Base-by-base conservation (phyloP, 2,797 vertebrate species). In the Dendrocincla fuliginosa region DNA sequence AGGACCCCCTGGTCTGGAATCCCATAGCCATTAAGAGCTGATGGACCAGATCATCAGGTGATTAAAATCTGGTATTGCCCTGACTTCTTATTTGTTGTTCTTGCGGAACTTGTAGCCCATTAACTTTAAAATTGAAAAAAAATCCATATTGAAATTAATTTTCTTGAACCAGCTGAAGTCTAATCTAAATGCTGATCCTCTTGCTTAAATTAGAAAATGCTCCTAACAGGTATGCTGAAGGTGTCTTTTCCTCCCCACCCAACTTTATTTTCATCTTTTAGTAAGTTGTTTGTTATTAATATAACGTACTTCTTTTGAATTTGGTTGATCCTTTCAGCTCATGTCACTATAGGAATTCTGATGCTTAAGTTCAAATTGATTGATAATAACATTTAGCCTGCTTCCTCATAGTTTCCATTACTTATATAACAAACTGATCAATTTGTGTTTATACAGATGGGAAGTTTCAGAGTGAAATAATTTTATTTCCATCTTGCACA, bases 71-170 rank as follows among this genome's bases (percentile, higher is more conserved):
- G 39, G 5, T 10, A 1, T 73, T 87, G 64, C 11, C 47, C 37
- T 71, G 46, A 50, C 18, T 83, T 87, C 68, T 85, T 23, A 16
- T 57, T 78, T 71, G 6, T 84, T 37, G 13, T 27, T 84, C 44
- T 85, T 78, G 37, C 30, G 88, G 42, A 88, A 69, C 39, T 65
- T 50, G 16, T 74, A 81, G 37, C 28, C 37, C 18, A 35, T 90
- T 74, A 74, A 56, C 42, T 81, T 84, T 44, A 30, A 87, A 87
- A 87, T 18, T 69, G 33, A 42, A 87, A 47, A 87, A 47, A 82
- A 68, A 46, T 41, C 16, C 5, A 7, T 37, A 25, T 15, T 50
- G 44, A 73, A 95, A 65, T 60, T 35, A 8, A 47, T 64, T 42
- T 77, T 91, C 10, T 46, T 74, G 55, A 89, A 56, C 27, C 57